These are phyloP conservation scores for Standfussiana lucernea DNA, from an alignment of 2,888 invertebrate species.

Conservation along the genomic window DNA sequence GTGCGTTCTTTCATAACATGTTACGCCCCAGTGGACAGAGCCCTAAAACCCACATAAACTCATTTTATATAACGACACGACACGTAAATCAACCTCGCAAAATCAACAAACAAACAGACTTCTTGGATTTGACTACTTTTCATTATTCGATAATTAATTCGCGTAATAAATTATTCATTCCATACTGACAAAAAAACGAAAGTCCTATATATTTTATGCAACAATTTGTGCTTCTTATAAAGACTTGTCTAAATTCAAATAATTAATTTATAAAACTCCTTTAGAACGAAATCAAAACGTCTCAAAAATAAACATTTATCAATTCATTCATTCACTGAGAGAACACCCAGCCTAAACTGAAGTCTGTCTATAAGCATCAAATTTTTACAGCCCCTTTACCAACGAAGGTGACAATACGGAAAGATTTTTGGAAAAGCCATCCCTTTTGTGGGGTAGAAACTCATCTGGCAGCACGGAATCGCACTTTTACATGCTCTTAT, in stretches of 20 bases:
- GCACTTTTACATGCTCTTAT: no score
- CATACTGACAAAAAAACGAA: not conserved
- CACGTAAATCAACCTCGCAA: slow-evolving; percentile 56
- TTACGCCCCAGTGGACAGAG: slow-evolving; percentile 33
- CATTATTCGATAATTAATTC: not conserved
- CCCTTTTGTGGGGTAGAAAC: not conserved
- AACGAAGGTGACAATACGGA: not conserved
- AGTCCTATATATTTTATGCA: not conserved
- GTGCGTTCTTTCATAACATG: slow-evolving; percentile 40
- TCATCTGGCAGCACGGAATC: not conserved
- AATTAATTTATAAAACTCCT: not conserved
- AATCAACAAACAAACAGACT: slow-evolving; percentile 58
- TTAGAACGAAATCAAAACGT: not conserved
- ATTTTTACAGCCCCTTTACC: not conserved
- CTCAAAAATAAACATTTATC: not conserved
- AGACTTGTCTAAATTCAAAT: not conserved
- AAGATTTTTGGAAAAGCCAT: not conserved
- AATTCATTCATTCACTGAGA: not conserved
- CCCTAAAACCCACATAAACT: slow-evolving; percentile 35
- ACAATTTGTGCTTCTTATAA: not conserved
- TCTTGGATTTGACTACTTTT: slow-evolving; percentile 55
- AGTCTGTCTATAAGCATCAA: not conserved
- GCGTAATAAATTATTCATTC: not conserved
- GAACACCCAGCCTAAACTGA: not conserved
- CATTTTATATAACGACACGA: slow-evolving; percentile 59